phyloP scores from a whole-genome alignment of 2,113 vertebrate genomes.

The Alaudala cheleensis region DNA sequence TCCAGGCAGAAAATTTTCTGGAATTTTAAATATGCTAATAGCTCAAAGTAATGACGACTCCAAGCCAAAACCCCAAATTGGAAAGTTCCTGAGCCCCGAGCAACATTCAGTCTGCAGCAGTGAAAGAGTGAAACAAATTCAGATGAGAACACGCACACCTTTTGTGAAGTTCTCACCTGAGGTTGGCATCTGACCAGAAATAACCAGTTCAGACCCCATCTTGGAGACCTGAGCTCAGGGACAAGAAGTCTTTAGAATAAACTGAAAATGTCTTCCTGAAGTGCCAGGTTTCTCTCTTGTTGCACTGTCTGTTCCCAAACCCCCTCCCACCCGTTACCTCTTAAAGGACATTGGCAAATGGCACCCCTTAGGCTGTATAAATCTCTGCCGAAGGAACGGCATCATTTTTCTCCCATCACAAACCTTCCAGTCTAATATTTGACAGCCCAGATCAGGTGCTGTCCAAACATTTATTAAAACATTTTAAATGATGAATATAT shows the following conservation, averaged over 20 bases:
- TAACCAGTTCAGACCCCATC: background rate
- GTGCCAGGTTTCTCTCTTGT: background rate
- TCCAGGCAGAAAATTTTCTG: background rate
- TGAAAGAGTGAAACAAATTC: background rate
- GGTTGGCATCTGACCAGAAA: background rate
- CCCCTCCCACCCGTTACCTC: constrained; percentile 11
- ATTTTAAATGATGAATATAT: constrained; percentile 89
- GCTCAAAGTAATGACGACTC: background rate
- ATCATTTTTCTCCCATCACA: constrained; percentile 78
- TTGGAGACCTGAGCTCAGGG: background rate
- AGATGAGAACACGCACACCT: background rate
- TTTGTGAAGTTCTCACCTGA: background rate
- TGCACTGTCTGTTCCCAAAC: background rate
- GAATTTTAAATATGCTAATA: constrained; percentile 11
- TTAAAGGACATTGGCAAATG: constrained; percentile 53
- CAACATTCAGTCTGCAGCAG: background rate
- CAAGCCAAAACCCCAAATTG: constrained; percentile 21
- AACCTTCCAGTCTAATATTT: constrained; percentile 75
- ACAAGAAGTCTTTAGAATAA: background rate
- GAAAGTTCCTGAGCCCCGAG: background rate
- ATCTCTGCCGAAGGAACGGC: constrained; percentile 71
- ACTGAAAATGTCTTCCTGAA: background rate
- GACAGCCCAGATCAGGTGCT: constrained; percentile 83
- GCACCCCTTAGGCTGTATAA: constrained; percentile 68
- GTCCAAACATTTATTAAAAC: constrained; percentile 91